Percentiles rank a stretch among this genome's conserved stretches.
Conservation (phyloP, 2,113 vertebrate species). For the Balaeniceps rex region DNA sequence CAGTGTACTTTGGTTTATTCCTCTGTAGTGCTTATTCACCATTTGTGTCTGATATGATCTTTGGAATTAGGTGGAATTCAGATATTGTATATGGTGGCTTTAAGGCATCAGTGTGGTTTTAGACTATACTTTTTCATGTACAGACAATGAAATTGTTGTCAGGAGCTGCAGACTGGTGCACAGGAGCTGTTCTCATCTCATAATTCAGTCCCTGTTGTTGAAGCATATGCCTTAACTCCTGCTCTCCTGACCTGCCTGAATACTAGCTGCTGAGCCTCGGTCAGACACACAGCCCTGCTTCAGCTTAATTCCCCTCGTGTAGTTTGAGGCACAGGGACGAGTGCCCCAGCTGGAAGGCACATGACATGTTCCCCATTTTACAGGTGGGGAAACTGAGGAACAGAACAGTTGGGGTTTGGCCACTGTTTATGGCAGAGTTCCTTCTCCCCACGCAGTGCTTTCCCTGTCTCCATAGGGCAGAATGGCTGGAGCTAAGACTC, state of each 20-base stretch:
- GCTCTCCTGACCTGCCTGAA: neutral
- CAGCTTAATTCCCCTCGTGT: neutral
- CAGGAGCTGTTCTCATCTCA: neutral
- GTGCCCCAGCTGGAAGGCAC: neutral
- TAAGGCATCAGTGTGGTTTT: neutral
- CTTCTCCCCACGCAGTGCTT: neutral
- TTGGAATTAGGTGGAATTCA: neutral
- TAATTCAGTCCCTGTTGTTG: neutral
- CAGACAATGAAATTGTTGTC: neutral
- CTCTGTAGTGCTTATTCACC: neutral
- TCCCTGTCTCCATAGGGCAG: neutral
- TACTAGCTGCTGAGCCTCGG: neutral
- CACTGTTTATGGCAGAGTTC: neutral
- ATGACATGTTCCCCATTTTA: neutral
- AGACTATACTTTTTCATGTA: neutral
- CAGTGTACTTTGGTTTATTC: neutral
- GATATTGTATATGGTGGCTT: neutral
- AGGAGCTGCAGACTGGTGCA: neutral
- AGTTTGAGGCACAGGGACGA: neutral
- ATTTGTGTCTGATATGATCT: neutral
- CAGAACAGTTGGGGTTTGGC: fast-evolving
- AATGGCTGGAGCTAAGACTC: neutral
- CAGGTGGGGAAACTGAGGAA: neutral
- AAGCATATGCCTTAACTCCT: neutral
- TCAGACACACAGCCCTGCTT: neutral